Evolutionary conservation across 2,797 vertebrate genomes (phyloP).

Genomic region (Danio albolineatus): DNA sequence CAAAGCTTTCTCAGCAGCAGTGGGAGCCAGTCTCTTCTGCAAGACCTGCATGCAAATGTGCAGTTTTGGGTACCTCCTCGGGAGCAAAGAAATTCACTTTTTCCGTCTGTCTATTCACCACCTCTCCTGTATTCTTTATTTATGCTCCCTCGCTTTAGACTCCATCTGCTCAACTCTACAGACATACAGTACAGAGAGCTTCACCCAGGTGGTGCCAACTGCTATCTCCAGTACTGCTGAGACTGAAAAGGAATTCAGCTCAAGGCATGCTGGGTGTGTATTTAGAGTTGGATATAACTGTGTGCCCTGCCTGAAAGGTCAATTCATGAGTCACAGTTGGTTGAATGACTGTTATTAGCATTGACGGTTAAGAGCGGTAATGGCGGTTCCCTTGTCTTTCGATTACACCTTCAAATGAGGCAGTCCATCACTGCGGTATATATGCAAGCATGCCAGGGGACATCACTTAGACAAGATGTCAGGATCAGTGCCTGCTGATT

Average conservation of each 20-base stretch:
- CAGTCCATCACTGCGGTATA: constrained; percentile 21
- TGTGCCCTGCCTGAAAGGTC: constrained; percentile 51
- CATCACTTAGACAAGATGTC: constrained; percentile 1
- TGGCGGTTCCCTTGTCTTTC: constrained; percentile 20
- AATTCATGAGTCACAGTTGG: constrained; percentile 43
- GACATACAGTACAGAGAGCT: constrained; percentile 22
- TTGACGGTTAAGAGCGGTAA: constrained; percentile 44
- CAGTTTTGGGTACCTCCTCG: constrained; percentile 4
- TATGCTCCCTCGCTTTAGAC: neutral
- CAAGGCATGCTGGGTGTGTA: constrained; percentile 21
- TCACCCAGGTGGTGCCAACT: constrained; percentile 37
- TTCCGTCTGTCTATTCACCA: constrained; percentile 48
- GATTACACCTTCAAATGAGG: constrained; percentile 30
- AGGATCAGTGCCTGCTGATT: constrained; percentile 23
- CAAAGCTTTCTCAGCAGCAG: constrained; percentile 29
- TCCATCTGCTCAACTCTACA: constrained; percentile 23
- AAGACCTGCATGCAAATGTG: constrained; percentile 19
- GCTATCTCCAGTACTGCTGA: constrained; percentile 19
- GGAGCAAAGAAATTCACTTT: constrained; percentile 20
- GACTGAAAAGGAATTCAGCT: constrained; percentile 22
- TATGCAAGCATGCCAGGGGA: neutral
- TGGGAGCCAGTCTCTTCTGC: constrained; percentile 7
- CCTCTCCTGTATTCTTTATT: constrained; percentile 12
- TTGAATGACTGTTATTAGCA: constrained; percentile 48
- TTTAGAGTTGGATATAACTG: neutral